A percentile compares a stretch with the other conserved stretches of the same genome.
Evolutionary conservation across 2,113 vertebrate species (phyloP).

Genomic region (Heterocephalus glaber): DNA sequence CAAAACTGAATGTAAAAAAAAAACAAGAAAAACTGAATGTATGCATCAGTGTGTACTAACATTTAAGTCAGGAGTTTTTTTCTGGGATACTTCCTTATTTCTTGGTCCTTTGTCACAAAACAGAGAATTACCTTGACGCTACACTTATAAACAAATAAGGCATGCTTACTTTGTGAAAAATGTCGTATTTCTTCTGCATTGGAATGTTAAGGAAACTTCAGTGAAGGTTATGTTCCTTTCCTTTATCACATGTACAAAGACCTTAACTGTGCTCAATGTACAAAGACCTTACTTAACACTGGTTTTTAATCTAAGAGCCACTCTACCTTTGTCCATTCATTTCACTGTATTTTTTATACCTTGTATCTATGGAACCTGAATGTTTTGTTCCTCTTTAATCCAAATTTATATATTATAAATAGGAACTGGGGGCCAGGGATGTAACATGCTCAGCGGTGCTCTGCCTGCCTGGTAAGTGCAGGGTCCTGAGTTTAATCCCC

Average conservation of each 20-base stretch:
- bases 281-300: not conserved
- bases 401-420: not conserved
- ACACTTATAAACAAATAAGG: not conserved
- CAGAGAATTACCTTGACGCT: not conserved
- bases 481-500: no score
- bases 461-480: no score
- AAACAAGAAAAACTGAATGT: not conserved
- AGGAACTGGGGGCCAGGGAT: no score
- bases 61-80: not conserved
- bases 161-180: not conserved
- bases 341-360: not conserved
- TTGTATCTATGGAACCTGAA: not conserved
- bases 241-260: not conserved
- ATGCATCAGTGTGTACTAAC: fast-evolving
- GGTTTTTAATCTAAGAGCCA: not conserved
- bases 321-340: not conserved
- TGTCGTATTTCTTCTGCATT: not conserved
- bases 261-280: no score
- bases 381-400: not conserved
- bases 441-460: no score
- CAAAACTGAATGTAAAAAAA: not conserved
- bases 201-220: not conserved
- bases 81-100: not conserved
- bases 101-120: not conserved
- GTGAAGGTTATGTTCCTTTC: not conserved